Evolutionary conservation across 2,888 invertebrate species (phyloP).

Genomic region (Eutolmus rufibarbis): DNA sequence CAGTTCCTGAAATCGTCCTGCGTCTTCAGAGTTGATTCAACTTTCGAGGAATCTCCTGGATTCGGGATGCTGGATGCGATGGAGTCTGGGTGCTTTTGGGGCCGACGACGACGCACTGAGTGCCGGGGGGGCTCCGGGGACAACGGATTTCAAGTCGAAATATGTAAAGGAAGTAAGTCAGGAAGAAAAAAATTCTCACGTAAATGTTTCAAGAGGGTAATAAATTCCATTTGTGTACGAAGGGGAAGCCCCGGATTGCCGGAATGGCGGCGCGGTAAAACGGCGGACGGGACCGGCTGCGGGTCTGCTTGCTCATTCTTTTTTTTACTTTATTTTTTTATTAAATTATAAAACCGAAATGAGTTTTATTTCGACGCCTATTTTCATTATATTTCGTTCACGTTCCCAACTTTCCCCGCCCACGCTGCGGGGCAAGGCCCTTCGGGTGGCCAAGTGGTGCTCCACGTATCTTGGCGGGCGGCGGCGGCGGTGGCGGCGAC

Average conservation of each 20-base stretch:
- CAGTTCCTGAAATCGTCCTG: not conserved
- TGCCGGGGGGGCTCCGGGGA: not conserved
- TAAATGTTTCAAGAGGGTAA: constrained; percentile 40
- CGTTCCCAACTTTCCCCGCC: not conserved
- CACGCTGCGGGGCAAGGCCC: not conserved
- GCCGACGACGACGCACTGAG: not conserved
- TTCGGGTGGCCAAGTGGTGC: not conserved
- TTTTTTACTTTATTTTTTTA: constrained; percentile 9
- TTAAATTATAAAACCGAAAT: constrained; percentile 40
- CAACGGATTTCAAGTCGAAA: not conserved
- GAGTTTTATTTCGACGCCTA: constrained; percentile 40
- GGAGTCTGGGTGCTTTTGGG: not conserved
- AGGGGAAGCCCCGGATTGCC: not conserved
- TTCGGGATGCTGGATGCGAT: not conserved
- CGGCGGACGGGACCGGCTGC: not conserved
- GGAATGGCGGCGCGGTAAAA: not conserved
- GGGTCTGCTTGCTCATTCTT: not conserved
- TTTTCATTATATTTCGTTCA: constrained; percentile 36
- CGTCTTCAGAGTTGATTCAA: not conserved
- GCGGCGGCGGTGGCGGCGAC: not conserved
- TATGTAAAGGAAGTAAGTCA: constrained; percentile 22
- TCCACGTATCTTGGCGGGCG: too few species aligned
- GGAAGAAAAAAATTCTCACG: constrained; percentile 35
- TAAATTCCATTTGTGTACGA: constrained; percentile 30
- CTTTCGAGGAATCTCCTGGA: not conserved